These are phyloP conservation scores for Apodemus sylvaticus DNA, from an alignment of 2,113 vertebrate species.

Conservation along the genomic window DNA sequence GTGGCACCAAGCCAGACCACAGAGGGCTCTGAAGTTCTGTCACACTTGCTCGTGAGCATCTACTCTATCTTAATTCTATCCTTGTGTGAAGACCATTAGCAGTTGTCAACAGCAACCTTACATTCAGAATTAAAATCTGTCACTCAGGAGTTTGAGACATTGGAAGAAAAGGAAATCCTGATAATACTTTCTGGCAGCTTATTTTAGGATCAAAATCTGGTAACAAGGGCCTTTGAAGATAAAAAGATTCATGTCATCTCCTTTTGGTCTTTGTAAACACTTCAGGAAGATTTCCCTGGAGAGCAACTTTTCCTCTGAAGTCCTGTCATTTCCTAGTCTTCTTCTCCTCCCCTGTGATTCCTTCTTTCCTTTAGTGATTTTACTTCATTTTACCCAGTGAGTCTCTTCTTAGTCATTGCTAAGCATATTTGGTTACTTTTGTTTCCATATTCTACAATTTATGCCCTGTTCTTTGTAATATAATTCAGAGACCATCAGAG, in stretches of 20 bases:
- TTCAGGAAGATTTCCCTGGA: background rate
- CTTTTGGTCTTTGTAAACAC: background rate
- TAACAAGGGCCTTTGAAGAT: background rate
- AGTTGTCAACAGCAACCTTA: background rate
- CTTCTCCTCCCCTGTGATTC: background rate
- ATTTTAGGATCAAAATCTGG: background rate
- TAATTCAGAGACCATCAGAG: background rate
- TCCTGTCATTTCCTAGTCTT: background rate
- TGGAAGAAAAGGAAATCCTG: background rate
- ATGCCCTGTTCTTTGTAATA: background rate
- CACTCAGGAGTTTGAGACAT: background rate
- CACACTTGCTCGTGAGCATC: background rate
- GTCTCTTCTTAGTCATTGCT: slow-evolving; percentile 33
- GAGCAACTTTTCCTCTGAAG: slow-evolving; percentile 18
- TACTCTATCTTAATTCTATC: background rate
- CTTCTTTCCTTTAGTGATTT: background rate
- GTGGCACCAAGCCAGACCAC: background rate
- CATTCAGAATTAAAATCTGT: slow-evolving; percentile 31
- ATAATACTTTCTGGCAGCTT: background rate
- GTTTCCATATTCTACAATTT: background rate
- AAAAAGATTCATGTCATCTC: background rate
- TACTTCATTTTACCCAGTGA: background rate
- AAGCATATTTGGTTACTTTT: slow-evolving; percentile 43
- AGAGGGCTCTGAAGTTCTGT: background rate
- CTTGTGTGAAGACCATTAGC: background rate